Conservation (phyloP, 2,888 invertebrate genomes). For the Nemurella pictetii region DNA sequence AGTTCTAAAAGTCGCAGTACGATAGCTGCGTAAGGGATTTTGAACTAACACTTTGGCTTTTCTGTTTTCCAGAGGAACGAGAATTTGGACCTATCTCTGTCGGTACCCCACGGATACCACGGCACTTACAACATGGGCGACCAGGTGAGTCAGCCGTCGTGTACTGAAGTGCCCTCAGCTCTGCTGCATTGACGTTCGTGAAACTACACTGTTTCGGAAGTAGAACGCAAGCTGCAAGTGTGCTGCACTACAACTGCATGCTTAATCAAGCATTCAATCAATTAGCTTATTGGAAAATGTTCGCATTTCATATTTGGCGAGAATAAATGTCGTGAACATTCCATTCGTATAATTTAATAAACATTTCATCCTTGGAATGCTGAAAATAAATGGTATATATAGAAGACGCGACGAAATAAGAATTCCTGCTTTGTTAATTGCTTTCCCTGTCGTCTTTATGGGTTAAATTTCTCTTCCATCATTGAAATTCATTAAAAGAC, state of each 20-base stretch:
- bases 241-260: too few relatives aligned
- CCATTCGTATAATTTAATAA: slow-evolving; percentile 21
- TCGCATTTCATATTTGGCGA: slow-evolving; percentile 1
- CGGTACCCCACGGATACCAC: slow-evolving; percentile 65
- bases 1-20: too few relatives aligned
- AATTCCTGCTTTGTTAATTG: slow-evolving; percentile 21
- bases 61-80: slow-evolving; percentile 72
- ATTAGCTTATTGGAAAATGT: slow-evolving; percentile 7
- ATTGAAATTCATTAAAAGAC: slow-evolving; percentile 43
- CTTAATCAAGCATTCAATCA: background rate
- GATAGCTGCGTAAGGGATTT: too few relatives aligned
- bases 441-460: background rate
- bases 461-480: slow-evolving; percentile 27
- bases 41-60: slow-evolving; percentile 39
- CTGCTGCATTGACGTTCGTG: too few relatives aligned
- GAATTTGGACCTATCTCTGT: slow-evolving; percentile 72
- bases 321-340: slow-evolving; percentile 14
- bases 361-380: slow-evolving; percentile 21
- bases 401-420: slow-evolving; percentile 20
- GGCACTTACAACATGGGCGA: slow-evolving; percentile 73
- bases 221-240: too few relatives aligned
- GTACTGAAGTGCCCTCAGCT: background rate
- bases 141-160: slow-evolving; percentile 73
- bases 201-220: too few relatives aligned
- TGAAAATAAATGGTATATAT: slow-evolving; percentile 10